Evolutionary conservation across 2,888 invertebrate species (phyloP).

Genomic region (Boloria selene): DNA sequence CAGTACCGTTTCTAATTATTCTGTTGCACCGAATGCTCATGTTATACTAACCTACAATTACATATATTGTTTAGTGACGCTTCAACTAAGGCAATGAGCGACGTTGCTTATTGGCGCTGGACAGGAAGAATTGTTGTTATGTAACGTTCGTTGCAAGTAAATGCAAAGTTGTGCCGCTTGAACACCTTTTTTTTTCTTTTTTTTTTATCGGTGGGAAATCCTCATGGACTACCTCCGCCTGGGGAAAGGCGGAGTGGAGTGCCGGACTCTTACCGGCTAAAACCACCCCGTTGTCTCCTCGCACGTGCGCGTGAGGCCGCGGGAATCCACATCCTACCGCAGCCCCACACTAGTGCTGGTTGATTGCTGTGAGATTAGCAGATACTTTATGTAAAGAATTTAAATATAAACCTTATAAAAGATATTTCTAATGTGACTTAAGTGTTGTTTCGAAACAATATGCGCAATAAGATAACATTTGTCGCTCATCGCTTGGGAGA

Average conservation of each 20-base stretch:
- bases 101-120: constrained; percentile 37
- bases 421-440: constrained; percentile 41
- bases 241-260: too few species aligned
- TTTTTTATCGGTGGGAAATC: constrained; percentile 25
- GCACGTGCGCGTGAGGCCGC: too few species aligned
- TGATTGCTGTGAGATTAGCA: constrained; percentile 37
- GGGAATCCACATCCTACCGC: too few species aligned
- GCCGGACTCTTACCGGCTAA: too few species aligned
- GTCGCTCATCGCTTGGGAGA: constrained; percentile 35
- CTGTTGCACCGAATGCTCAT: too few species aligned
- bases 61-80: constrained; percentile 36
- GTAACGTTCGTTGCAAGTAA: constrained; percentile 29
- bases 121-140: constrained; percentile 8
- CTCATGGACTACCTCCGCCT: too few species aligned
- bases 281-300: too few species aligned
- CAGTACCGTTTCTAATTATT: too few species aligned
- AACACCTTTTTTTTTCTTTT: too few species aligned
- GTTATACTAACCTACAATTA: constrained; percentile 18
- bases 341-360: too few species aligned
- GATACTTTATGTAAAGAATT: neutral
- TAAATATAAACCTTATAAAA: neutral
- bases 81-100: constrained; percentile 12
- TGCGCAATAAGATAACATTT: constrained; percentile 34
- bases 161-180: constrained; percentile 34
- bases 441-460: constrained; percentile 29